Conservation (phyloP, 2,113 vertebrate species). For the Cynopterus brachyotis region DNA sequence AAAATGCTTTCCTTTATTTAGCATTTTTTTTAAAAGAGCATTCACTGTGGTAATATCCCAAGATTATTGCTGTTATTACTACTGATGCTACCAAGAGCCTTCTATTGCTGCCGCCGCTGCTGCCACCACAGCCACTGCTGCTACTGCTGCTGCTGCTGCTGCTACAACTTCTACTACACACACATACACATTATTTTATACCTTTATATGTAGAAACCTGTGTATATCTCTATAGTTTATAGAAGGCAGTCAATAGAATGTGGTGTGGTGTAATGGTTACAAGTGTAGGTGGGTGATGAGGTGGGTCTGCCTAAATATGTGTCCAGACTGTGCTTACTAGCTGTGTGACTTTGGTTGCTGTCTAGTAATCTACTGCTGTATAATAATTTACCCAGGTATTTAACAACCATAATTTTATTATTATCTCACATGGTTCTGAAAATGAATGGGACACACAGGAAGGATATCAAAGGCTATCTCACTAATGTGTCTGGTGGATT, state of each 20-base stretch:
- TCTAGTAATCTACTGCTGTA: neutral
- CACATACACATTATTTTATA: no score
- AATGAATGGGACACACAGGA: neutral
- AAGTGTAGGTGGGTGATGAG: neutral
- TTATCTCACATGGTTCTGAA: neutral
- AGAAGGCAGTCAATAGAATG: neutral
- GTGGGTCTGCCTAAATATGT: no score
- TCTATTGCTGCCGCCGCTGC: neutral
- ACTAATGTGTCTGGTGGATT: neutral
- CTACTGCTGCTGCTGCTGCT: neutral
- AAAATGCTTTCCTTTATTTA: neutral
- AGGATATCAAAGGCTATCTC: neutral
- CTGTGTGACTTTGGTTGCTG: neutral
- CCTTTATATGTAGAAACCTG: neutral
- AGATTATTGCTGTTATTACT: neutral
- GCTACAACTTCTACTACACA: neutral
- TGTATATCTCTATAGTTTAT: neutral
- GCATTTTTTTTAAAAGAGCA: neutral
- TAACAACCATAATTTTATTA: neutral
- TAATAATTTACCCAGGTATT: neutral
- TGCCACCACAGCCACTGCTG: no score
- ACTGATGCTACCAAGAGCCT: neutral
- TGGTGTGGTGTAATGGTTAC: no score
- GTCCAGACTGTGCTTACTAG: neutral
- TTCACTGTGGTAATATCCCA: neutral